phyloP scores from a whole-genome alignment of 2,113 vertebrate genomes.

The Riparia riparia region DNA sequence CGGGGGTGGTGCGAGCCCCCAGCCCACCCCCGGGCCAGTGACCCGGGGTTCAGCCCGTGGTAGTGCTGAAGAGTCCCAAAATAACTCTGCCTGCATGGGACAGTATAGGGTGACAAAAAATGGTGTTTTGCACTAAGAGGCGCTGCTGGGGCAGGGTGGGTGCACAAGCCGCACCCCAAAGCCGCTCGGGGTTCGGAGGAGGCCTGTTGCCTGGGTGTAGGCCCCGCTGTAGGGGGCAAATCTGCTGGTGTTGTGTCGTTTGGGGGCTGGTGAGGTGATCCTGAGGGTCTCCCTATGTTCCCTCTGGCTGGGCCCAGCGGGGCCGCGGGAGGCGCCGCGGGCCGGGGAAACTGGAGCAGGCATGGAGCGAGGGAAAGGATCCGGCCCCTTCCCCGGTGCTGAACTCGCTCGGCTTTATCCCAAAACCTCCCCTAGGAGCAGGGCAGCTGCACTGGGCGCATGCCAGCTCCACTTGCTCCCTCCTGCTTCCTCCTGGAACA shows the following conservation, averaged over 20 bases:
- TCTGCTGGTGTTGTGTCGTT: background rate
- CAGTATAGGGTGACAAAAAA: background rate
- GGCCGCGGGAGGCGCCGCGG: background rate
- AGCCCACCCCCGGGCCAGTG: background rate
- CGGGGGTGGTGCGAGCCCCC: background rate
- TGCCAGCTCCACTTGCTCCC: background rate
- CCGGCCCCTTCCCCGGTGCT: background rate
- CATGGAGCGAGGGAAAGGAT: background rate
- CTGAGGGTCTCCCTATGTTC: background rate
- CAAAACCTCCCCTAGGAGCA: background rate
- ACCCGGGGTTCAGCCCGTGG: background rate
- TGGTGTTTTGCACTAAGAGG: background rate
- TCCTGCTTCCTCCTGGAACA: background rate
- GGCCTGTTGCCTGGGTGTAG: no score
- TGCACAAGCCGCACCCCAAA: background rate
- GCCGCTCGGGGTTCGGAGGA: background rate
- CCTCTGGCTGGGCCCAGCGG: background rate
- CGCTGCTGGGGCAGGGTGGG: background rate
- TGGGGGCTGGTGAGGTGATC: background rate
- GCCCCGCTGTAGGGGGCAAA: rapidly evolving
- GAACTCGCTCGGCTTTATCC: background rate
- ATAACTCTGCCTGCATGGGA: background rate
- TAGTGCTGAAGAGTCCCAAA: background rate
- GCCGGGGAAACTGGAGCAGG: rapidly evolving
- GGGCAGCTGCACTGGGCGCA: background rate